These are phyloP conservation scores for Melierax canorus DNA, from an alignment of 2,113 vertebrate genomes.

Conservation along the genomic window DNA sequence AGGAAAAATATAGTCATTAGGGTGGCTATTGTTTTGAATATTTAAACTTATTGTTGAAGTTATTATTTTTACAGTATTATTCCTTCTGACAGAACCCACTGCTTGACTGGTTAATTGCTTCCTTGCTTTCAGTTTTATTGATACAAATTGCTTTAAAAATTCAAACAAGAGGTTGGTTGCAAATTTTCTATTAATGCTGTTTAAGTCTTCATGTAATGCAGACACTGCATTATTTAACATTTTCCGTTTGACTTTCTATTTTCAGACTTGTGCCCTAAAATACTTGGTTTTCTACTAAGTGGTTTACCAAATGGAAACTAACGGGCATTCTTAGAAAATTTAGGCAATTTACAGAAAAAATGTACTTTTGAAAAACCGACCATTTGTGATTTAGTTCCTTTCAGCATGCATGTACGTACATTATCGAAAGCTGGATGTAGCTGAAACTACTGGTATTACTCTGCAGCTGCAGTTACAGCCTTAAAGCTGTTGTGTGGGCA, in stretches of 20 bases:
- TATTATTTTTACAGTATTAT: background rate
- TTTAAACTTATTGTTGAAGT: background rate
- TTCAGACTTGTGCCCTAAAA: background rate
- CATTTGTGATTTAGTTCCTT: background rate
- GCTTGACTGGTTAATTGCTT: background rate
- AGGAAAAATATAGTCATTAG: background rate
- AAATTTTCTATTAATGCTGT: background rate
- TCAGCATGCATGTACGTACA: rapidly evolving
- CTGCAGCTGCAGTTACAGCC: background rate
- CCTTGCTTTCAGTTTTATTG: background rate
- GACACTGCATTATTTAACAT: background rate
- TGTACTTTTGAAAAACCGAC: background rate
- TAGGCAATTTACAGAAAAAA: background rate
- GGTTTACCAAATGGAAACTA: background rate
- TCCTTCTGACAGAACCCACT: background rate
- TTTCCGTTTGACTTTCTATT: background rate
- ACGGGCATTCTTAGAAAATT: background rate
- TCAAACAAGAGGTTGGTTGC: background rate
- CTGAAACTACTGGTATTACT: background rate
- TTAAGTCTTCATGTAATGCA: background rate
- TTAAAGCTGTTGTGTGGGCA: background rate
- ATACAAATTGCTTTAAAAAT: background rate
- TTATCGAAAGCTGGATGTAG: background rate
- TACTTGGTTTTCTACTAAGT: background rate
- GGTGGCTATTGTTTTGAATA: background rate